Evolutionary conservation across 2,797 vertebrate species (phyloP).

Genomic region (Aulostomus chinensis): DNA sequence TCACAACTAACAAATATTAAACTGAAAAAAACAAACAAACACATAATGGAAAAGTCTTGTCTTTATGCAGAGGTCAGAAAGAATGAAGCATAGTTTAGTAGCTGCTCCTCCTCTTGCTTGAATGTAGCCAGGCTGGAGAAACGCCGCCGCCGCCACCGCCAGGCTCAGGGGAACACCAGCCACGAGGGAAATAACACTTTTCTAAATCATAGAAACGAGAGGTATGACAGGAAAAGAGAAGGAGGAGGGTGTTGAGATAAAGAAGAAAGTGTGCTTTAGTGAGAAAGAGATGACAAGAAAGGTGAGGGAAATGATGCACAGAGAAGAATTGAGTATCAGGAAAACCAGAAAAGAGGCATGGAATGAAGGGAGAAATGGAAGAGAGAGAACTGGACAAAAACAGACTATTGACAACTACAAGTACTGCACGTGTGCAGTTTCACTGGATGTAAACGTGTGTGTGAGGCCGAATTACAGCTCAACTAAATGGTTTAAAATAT

Average conservation of each 20-base stretch:
- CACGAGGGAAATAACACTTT: conserved; percentile 43
- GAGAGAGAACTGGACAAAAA: no score
- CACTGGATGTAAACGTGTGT: no score
- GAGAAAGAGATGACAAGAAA: not conserved
- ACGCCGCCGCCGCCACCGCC: not conserved
- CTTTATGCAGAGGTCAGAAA: conserved; percentile 7
- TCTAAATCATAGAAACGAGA: conserved; percentile 31
- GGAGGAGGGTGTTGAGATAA: not conserved
- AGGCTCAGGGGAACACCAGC: conserved; percentile 35
- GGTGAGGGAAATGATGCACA: not conserved
- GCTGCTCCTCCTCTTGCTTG: not conserved
- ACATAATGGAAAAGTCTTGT: conserved; percentile 2
- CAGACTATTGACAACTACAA: no score
- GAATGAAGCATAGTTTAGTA: conserved; percentile 8
- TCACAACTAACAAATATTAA: conserved; percentile 10
- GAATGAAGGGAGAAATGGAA: no score
- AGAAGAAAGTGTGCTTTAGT: not conserved
- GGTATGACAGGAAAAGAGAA: conserved; percentile 2
- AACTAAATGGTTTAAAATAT: no score
- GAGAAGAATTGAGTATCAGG: no score
- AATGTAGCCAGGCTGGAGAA: no score
- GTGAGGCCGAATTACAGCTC: no score
- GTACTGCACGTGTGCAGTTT: no score
- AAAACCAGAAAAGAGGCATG: no score
- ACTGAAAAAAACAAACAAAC: not conserved